phyloP scores from a whole-genome alignment of 2,113 vertebrate species.

The Vicugna pacos region DNA sequence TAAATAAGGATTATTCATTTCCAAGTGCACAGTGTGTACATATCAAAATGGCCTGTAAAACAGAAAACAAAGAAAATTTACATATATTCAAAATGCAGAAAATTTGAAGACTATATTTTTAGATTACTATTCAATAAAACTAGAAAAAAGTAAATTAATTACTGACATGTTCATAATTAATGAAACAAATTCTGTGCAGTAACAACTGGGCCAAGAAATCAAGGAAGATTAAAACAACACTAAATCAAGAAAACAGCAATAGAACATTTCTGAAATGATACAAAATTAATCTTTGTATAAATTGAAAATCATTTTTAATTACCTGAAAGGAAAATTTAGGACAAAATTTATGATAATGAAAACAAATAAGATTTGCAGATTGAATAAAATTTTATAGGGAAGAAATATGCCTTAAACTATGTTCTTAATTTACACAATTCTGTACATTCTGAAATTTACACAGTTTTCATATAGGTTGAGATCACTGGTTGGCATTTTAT shows the following conservation, averaged over 20 bases:
- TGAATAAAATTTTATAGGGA: background rate
- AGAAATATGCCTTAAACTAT: background rate
- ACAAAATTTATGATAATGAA: background rate
- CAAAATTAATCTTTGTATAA: background rate
- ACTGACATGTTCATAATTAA: background rate
- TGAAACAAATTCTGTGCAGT: background rate
- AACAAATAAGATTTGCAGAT: background rate
- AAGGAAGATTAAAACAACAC: background rate
- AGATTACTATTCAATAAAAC: background rate
- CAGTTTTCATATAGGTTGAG: background rate
- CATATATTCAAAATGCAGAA: background rate
- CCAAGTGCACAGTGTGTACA: background rate
- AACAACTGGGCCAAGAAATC: background rate
- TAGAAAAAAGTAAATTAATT: background rate
- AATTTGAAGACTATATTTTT: background rate
- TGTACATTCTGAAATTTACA: too few species aligned
- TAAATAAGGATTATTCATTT: background rate
- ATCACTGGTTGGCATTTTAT: background rate
- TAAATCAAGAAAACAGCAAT: background rate
- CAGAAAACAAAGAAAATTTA: slow-evolving; percentile 4
- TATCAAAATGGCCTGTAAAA: background rate
- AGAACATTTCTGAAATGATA: background rate
- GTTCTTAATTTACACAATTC: background rate
- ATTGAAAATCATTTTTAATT: background rate
- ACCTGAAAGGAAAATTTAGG: background rate